Evolutionary conservation across 2,888 invertebrate species (phyloP), one percentile per base, ranked within the genome.

Genomic region (Epinotia ramella): DNA sequence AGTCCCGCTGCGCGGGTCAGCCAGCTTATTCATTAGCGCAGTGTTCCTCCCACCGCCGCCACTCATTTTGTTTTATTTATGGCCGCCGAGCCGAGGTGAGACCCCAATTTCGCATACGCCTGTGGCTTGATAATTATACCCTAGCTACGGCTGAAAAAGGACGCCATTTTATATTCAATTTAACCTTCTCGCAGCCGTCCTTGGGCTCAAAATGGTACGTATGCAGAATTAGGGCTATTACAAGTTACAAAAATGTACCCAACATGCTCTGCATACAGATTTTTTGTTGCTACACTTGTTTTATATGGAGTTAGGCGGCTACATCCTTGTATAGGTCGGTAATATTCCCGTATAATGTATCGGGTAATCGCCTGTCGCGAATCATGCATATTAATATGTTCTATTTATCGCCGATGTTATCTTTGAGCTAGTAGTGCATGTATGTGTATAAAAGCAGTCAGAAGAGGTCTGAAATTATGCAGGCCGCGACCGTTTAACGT

Each of bases 71-170:
- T 87, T 93, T 94, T 94, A 94, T 94, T 93, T 93, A 93, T 90
- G 89, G 88, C 87, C 88, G 89, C 85, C 87, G 88, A 85, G 87
- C 80, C 88, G 92, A 93, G 93, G 93, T 93, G 93, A 93, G 92
- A 94, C 94, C 93, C 94, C 92, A 94, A 94, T 94, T 94, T 94
- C 89, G 94, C 94, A 92, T 93, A 88, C 89, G 91, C 88, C 90
- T 85, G 88, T 89, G 88, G 88, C 90, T 89, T 87, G 88, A 92
- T 94, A 94, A 93, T 94, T 93, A 94, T 93, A 93, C 90, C 85
- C 91, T 92, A 91, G 92, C 89, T 81, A 82, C 80, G 84, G 81
- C 88, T 92, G 88, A 91, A 91, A 91, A 91, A 89, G 87, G 89
- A 90, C 89, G 89, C 90, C 89, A 89, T 91, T 90, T 92, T 91